These are phyloP conservation scores for Pseudochirops cupreus DNA, from an alignment of 2,797 vertebrate species.

Conservation along the genomic window DNA sequence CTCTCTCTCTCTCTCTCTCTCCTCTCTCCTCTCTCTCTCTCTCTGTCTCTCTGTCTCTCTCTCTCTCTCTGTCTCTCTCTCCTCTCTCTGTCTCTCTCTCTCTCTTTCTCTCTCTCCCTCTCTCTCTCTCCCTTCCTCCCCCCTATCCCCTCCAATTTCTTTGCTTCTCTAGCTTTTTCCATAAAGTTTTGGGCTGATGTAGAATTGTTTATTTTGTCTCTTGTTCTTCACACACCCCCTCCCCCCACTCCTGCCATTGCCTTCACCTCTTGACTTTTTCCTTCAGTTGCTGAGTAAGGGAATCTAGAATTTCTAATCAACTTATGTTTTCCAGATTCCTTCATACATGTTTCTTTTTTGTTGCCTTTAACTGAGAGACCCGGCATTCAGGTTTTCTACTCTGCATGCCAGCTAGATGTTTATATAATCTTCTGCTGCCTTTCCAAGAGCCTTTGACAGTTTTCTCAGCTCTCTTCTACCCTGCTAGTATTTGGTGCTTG, in stretches of 20 bases:
- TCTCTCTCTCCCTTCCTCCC: too few species aligned
- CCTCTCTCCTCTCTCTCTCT: too few species aligned
- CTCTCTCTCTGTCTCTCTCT: too few species aligned
- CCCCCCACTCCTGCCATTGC: background rate
- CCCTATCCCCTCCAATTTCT: too few species aligned
- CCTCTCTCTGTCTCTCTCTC: too few species aligned
- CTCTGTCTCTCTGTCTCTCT: too few species aligned
- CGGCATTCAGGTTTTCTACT: background rate
- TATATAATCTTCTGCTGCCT: background rate
- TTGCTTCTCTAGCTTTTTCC: background rate
- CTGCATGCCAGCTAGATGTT: background rate
- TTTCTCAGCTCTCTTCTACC: background rate
- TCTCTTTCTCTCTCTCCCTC: too few species aligned
- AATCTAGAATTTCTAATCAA: background rate
- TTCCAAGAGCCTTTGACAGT: background rate
- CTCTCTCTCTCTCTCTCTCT: too few species aligned
- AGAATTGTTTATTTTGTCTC: background rate
- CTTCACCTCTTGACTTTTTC: background rate
- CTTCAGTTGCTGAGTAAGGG: background rate
- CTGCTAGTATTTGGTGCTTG: background rate
- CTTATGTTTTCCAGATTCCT: background rate
- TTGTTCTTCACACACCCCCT: background rate
- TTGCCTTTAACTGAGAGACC: background rate
- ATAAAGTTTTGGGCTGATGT: background rate
- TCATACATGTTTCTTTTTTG: background rate